Conservation (phyloP, 2,113 vertebrate genomes). For the Thalassarche chlororhynchos region DNA sequence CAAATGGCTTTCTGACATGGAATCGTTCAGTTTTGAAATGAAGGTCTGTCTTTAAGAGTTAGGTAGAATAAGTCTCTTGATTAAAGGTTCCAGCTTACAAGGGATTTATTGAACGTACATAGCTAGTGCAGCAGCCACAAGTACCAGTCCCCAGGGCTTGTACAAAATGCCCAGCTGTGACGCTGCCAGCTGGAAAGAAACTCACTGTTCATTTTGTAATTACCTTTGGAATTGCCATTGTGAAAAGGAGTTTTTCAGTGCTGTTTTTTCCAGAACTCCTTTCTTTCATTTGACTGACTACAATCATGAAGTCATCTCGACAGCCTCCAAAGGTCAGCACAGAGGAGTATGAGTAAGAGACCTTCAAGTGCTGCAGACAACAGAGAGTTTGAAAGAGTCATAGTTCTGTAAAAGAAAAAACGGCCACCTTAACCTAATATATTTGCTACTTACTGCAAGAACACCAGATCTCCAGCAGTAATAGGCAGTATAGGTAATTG, state of each 20-base stretch:
- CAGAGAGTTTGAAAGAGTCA: slow-evolving; percentile 33
- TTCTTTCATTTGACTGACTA: slow-evolving; percentile 83
- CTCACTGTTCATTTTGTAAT: background rate
- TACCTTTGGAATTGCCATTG: slow-evolving; percentile 87
- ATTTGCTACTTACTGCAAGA: background rate
- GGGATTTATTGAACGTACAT: background rate
- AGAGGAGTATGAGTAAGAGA: slow-evolving; percentile 81
- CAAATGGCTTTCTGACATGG: background rate
- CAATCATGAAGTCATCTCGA: slow-evolving; percentile 88
- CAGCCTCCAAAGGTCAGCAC: slow-evolving; percentile 90
- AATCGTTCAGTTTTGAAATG: background rate
- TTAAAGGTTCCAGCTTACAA: background rate
- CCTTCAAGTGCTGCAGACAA: slow-evolving; percentile 78
- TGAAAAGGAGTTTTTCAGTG: slow-evolving; percentile 86
- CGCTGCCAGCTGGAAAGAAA: background rate
- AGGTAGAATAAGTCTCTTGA: background rate
- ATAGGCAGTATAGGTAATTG: background rate
- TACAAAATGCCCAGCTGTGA: background rate
- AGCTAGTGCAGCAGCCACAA: background rate
- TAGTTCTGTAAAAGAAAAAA: background rate
- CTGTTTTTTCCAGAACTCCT: slow-evolving; percentile 77
- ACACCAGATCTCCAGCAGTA: background rate
- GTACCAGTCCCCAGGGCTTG: background rate
- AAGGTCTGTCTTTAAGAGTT: background rate
- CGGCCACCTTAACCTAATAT: background rate